Percentiles rank a stretch among this genome's conserved stretches.
These are phyloP conservation scores for Tichodroma muraria DNA, from an alignment of 2,113 vertebrate genomes.

Conservation along the genomic window DNA sequence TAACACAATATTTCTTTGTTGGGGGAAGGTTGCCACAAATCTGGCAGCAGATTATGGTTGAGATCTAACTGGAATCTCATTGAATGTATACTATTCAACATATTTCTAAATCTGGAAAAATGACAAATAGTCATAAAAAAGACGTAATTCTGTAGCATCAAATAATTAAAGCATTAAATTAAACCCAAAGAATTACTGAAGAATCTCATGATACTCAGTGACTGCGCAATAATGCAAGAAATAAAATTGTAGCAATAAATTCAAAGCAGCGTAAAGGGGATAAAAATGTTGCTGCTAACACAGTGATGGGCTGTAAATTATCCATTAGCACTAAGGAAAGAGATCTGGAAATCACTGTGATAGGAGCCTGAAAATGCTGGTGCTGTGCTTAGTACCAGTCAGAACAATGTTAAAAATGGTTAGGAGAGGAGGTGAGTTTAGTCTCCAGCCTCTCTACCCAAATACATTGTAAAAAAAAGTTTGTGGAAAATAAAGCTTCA, in stretches of 20 bases:
- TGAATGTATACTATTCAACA: neutral
- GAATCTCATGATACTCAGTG: neutral
- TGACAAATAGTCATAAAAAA: neutral
- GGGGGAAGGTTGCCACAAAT: neutral
- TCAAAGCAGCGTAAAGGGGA: neutral
- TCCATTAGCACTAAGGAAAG: slow-evolving; percentile 8
- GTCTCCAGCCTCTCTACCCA: neutral
- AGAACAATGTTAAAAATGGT: neutral
- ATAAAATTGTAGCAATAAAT: slow-evolving; percentile 40
- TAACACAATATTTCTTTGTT: neutral
- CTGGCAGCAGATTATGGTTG: neutral
- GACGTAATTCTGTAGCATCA: neutral
- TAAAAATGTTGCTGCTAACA: neutral
- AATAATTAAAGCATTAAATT: slow-evolving; percentile 47
- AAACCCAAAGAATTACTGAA: neutral
- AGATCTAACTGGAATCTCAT: neutral
- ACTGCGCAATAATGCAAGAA: slow-evolving; percentile 1
- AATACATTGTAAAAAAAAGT: neutral
- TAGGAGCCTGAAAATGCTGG: neutral
- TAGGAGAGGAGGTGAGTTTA: neutral
- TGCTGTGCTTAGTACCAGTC: neutral
- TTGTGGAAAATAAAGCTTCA: neutral
- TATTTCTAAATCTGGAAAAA: neutral
- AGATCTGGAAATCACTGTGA: neutral
- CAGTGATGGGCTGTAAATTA: slow-evolving; percentile 10